phyloP scores from a whole-genome alignment of 2,113 vertebrate species.

The Numenius arquata region DNA sequence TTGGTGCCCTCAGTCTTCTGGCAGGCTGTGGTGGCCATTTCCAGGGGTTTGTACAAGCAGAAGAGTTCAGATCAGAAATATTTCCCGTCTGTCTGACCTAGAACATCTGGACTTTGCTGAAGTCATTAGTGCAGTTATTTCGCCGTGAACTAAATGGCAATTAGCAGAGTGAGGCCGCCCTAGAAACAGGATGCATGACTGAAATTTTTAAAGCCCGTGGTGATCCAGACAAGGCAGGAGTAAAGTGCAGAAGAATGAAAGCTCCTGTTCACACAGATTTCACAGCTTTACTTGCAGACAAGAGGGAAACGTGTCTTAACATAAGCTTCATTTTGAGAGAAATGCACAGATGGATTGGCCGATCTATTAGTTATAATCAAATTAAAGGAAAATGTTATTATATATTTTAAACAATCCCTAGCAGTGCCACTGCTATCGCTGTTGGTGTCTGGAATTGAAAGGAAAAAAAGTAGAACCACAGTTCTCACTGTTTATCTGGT shows the following conservation, averaged over 20 bases:
- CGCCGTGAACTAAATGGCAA: neutral
- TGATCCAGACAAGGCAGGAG: neutral
- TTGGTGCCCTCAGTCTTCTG: neutral
- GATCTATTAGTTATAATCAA: neutral
- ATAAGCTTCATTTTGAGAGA: neutral
- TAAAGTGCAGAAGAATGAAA: neutral
- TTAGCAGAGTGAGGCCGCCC: neutral
- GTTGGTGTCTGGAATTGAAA: neutral
- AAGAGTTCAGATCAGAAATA: neutral
- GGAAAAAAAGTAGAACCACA: neutral
- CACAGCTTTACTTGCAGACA: neutral
- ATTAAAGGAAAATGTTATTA: neutral
- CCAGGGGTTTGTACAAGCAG: neutral
- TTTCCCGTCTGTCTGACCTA: neutral
- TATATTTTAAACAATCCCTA: neutral
- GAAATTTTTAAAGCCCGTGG: neutral
- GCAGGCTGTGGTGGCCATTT: neutral
- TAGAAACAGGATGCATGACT: neutral
- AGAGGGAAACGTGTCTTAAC: neutral
- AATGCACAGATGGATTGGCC: neutral
- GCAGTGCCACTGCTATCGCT: neutral
- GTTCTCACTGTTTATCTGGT: conserved; percentile 9
- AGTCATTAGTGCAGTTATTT: neutral
- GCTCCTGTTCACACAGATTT: neutral
- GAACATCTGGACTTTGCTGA: neutral